Conservation (phyloP, 2,113 vertebrate genomes). For the Mustela lutreola region DNA sequence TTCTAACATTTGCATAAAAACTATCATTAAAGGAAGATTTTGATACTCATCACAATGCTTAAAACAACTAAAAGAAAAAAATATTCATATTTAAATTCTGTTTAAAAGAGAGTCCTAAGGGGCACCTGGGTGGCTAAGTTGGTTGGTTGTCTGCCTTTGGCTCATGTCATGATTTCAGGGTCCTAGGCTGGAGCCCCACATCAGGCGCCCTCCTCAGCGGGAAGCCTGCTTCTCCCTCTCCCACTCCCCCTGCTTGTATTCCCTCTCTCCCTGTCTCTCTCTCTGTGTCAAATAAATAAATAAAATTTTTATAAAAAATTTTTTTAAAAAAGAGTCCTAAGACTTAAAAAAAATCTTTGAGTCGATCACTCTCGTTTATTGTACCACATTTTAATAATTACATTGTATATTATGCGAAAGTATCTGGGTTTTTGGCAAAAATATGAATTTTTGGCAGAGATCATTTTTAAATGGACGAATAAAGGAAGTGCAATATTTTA, state of each 20-base stretch:
- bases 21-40: background rate
- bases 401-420: background rate
- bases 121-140: too few species aligned
- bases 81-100: background rate
- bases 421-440: background rate
- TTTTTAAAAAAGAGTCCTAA: background rate
- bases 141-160: too few species aligned
- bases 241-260: too few species aligned
- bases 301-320: too few species aligned
- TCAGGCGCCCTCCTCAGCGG: too few species aligned
- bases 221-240: too few species aligned
- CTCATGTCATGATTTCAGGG: too few species aligned
- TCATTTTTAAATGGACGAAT: background rate
- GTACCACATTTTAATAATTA: background rate
- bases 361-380: background rate
- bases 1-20: background rate
- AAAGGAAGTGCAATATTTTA: background rate
- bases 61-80: slow-evolving; percentile 23
- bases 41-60: background rate
- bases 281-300: too few species aligned
- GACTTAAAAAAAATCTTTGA: background rate
- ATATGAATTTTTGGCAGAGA: background rate
- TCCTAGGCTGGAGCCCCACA: too few species aligned
- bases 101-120: background rate
- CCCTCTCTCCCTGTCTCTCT: too few species aligned